phyloP scores from a whole-genome alignment of 2,888 invertebrate genomes.

The Lymantria monacha region DNA sequence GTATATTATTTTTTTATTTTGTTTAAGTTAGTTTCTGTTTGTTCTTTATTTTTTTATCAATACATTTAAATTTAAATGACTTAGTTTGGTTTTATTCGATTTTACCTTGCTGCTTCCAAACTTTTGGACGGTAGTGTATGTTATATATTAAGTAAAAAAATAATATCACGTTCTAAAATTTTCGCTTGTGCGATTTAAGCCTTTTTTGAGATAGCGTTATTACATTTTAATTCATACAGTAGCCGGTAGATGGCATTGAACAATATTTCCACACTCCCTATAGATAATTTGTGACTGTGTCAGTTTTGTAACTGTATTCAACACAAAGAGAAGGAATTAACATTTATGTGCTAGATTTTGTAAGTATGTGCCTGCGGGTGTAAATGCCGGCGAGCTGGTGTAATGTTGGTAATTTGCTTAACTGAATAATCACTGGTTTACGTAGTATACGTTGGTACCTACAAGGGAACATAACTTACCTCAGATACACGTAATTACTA shows the following conservation, averaged over 20 bases:
- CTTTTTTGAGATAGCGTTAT: no score
- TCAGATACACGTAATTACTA: not conserved
- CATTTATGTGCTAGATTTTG: conserved; percentile 4
- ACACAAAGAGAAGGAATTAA: conserved; percentile 2
- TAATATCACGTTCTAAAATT: no score
- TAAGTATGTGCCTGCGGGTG: not conserved
- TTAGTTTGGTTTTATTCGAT: no score
- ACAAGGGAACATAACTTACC: not conserved
- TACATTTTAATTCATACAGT: not conserved
- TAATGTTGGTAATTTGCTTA: conserved; percentile 6
- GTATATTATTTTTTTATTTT: no score
- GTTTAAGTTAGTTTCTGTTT: no score
- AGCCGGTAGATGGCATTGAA: not conserved
- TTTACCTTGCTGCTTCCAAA: no score
- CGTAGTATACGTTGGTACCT: not conserved
- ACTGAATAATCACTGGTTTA: conserved; percentile 2
- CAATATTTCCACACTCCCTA: conserved; percentile 3
- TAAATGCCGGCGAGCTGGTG: not conserved
- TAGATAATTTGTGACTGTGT: conserved; percentile 20
- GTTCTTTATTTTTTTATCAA: no score
- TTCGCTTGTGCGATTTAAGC: no score
- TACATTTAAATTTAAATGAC: no score
- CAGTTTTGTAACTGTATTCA: conserved; percentile 1
- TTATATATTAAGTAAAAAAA: no score
- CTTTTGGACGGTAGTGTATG: no score